Conservation (phyloP, 2,113 vertebrate species). For the Montifringilla adamsi region DNA sequence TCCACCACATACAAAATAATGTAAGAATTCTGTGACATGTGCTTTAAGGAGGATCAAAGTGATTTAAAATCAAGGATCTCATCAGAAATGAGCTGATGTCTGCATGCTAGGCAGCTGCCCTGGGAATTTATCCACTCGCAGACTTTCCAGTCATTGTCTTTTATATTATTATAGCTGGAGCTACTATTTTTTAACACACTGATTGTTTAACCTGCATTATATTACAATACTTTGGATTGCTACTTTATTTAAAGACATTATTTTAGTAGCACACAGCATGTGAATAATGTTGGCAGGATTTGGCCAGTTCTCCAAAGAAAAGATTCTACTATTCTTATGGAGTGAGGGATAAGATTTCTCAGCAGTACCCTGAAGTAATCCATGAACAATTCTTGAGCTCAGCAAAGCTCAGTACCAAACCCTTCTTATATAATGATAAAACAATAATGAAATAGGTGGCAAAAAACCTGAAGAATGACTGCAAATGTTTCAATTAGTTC, state of each 20-base stretch:
- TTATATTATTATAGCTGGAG: neutral
- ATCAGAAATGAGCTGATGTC: neutral
- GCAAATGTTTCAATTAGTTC: neutral
- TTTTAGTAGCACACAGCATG: neutral
- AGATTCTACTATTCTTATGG: neutral
- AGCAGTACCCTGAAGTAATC: neutral
- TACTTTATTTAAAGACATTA: neutral
- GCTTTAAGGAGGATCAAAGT: neutral
- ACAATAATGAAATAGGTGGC: neutral
- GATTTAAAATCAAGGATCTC: neutral
- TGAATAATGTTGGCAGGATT: neutral
- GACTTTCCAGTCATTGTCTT: neutral
- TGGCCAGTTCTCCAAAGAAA: neutral
- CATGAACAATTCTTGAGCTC: neutral
- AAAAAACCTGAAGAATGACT: neutral
- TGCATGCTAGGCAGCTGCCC: neutral
- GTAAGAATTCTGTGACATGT: neutral
- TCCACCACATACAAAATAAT: neutral
- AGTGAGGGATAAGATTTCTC: neutral
- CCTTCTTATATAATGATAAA: neutral
- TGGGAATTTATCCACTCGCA: neutral
- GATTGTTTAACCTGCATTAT: neutral
- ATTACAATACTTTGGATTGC: neutral
- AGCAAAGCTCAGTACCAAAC: neutral
- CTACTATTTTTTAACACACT: neutral